Evolutionary conservation across 2,888 invertebrate species (phyloP).

Genomic region (Acrobasis repandana): DNA sequence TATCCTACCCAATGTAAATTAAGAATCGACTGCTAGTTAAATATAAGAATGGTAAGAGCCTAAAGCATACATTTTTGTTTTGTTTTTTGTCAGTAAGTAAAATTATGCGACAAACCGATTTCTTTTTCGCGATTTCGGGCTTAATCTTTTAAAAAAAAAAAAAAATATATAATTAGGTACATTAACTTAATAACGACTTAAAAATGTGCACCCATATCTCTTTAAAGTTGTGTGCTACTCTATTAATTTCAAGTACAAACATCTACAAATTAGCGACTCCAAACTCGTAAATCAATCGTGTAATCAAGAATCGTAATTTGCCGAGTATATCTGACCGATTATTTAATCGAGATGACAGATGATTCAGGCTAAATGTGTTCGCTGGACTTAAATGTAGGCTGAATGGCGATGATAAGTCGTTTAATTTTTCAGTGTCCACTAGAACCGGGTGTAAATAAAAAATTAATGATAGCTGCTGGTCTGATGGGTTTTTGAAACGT

Average conservation of each 20-base stretch:
- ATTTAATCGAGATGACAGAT: conserved; percentile 40
- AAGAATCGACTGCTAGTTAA: too few species aligned
- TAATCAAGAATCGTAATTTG: conserved; percentile 37
- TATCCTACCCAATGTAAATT: too few species aligned
- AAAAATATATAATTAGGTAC: too few species aligned
- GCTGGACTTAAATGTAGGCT: conserved; percentile 47
- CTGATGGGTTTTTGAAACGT: background rate
- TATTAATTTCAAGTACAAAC: conserved; percentile 58
- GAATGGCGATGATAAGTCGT: conserved; percentile 56
- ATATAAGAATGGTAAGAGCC: too few species aligned
- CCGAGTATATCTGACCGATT: conserved; percentile 31
- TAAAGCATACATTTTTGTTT: too few species aligned
- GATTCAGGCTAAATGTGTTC: conserved; percentile 36
- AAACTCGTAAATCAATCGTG: conserved; percentile 57
- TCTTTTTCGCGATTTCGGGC: too few species aligned
- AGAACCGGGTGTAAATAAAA: background rate
- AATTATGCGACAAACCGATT: too few species aligned
- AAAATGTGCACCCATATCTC: too few species aligned
- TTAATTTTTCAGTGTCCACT: conserved; percentile 63
- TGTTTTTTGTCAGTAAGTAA: too few species aligned
- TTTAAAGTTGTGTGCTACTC: conserved; percentile 37
- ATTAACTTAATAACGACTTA: too few species aligned
- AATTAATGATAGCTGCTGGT: background rate
- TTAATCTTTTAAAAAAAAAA: too few species aligned
- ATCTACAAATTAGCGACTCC: conserved; percentile 60